A percentile compares a stretch with the other conserved stretches of the same genome.
Evolutionary conservation across 1,140 invertebrate species (phyloP).

Genomic region (Dinothrombium tinctorium): DNA sequence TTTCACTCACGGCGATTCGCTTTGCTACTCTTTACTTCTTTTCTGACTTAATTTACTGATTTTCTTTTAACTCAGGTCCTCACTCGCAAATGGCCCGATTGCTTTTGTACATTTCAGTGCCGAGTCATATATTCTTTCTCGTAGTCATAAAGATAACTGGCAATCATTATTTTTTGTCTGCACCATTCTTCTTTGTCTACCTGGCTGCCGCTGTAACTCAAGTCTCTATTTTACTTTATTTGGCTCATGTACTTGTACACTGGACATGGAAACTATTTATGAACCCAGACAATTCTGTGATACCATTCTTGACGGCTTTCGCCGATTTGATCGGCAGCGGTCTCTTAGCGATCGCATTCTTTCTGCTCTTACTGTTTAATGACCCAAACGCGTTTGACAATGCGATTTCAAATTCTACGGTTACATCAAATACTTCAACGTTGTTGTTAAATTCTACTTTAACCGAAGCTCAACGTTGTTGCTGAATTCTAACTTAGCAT

Average conservation of each 20-base stretch:
- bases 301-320: constrained; percentile 67
- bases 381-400: constrained; percentile 32
- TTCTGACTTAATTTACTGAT: too few relatives aligned
- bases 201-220: constrained; percentile 24
- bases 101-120: constrained; percentile 36
- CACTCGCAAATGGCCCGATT: constrained; percentile 26
- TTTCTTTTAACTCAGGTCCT: constrained; percentile 13
- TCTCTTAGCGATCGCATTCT: constrained; percentile 53
- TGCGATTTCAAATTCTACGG: too few relatives aligned
- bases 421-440: too few relatives aligned
- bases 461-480: too few relatives aligned
- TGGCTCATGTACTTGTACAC: constrained; percentile 29
- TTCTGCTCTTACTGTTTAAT: constrained; percentile 43
- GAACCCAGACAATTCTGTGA: constrained; percentile 60
- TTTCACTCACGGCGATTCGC: too few relatives aligned
- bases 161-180: constrained; percentile 22
- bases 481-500: too few relatives aligned
- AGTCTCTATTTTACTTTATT: constrained; percentile 23
- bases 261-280: constrained; percentile 24
- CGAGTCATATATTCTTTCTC: constrained; percentile 33
- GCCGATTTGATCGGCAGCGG: constrained; percentile 76
- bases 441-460: too few relatives aligned
- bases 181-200: constrained; percentile 25
- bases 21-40: too few relatives aligned
- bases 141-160: constrained; percentile 26